Evolutionary conservation across 1,140 invertebrate genomes (phyloP).

Genomic region (Nautilus pompilius): DNA sequence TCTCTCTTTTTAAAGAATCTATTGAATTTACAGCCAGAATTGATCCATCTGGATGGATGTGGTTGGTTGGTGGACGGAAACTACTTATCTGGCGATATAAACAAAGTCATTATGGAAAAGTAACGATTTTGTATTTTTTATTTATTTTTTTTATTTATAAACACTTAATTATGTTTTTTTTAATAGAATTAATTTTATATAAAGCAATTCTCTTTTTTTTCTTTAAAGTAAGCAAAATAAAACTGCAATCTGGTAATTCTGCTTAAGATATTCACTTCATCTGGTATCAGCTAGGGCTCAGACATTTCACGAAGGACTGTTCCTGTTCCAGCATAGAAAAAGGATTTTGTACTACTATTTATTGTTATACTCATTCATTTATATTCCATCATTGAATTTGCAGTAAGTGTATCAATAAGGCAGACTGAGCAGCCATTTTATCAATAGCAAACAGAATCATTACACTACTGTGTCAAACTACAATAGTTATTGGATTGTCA

Average conservation of each 20-base stretch:
- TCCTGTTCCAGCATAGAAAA: too few species aligned
- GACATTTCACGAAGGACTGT: too few species aligned
- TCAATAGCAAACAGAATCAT: too few species aligned
- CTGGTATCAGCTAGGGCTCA: background rate
- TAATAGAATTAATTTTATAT: background rate
- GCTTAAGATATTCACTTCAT: background rate
- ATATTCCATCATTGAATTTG: too few species aligned
- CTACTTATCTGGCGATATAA: conserved; percentile 85
- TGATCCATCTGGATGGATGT: conserved; percentile 70
- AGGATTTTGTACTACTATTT: too few species aligned
- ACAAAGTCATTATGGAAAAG: conserved; percentile 23
- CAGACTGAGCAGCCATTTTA: too few species aligned
- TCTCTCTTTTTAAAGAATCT: conserved; percentile 56
- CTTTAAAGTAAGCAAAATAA: background rate
- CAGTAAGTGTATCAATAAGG: too few species aligned
- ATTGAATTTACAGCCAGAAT: conserved; percentile 65
- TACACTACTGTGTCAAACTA: too few species aligned
- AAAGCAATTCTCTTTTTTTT: background rate
- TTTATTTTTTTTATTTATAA: conserved; percentile 20
- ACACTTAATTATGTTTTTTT: conserved; percentile 58
- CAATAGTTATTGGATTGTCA: too few species aligned
- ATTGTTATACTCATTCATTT: too few species aligned
- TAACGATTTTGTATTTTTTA: conserved; percentile 11
- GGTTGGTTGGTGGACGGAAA: conserved; percentile 82
- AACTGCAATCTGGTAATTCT: background rate